Evolutionary conservation across 1,140 invertebrate species (phyloP).

Genomic region (Diorhabda elongata): DNA sequence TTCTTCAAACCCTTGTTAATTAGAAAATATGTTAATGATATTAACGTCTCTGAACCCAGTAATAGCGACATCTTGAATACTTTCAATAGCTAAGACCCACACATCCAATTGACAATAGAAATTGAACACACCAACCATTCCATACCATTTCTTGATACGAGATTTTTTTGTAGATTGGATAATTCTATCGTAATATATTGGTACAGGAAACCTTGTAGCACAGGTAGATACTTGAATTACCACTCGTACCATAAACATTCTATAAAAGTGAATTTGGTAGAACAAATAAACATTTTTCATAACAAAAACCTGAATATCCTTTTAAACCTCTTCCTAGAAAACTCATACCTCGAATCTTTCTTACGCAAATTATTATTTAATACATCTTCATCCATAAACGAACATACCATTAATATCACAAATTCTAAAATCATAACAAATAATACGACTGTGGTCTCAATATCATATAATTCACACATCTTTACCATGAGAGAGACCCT

Average conservation of each 20-base stretch:
- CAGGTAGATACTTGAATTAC: not conserved
- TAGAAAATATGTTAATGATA: not conserved
- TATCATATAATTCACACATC: too few species aligned
- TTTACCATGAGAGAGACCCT: too few species aligned
- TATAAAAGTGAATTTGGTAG: too few species aligned
- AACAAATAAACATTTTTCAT: too few species aligned
- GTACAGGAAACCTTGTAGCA: not conserved
- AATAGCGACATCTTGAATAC: not conserved
- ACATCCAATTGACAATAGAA: not conserved
- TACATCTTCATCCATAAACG: too few species aligned
- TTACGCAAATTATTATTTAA: too few species aligned
- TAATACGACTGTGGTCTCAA: too few species aligned
- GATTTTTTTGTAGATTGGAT: not conserved
- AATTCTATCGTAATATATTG: not conserved
- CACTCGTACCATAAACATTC: not conserved
- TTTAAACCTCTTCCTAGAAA: too few species aligned
- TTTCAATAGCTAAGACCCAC: not conserved
- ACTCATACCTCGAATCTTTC: too few species aligned
- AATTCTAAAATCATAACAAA: too few species aligned
- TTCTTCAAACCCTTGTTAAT: not conserved
- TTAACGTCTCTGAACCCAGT: not conserved
- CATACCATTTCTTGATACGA: not conserved
- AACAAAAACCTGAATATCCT: too few species aligned
- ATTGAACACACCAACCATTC: not conserved
- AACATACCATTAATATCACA: too few species aligned